These are phyloP conservation scores for Coremacera marginata DNA, from an alignment of 2,888 invertebrate species.

Conservation along the genomic window DNA sequence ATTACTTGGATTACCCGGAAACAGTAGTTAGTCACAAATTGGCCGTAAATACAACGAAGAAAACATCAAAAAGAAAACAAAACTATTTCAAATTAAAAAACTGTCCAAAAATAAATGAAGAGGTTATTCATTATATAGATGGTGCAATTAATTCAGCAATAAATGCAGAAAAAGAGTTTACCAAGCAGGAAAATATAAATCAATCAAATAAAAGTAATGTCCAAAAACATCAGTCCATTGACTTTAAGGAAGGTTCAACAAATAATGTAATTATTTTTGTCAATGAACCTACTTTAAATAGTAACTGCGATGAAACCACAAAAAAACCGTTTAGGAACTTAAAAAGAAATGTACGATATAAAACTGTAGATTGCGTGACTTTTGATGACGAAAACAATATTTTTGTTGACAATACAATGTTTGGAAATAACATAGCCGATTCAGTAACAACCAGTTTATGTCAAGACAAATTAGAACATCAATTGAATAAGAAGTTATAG, in stretches of 20 bases:
- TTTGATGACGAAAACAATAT: not conserved
- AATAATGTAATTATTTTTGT: not conserved
- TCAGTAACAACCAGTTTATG: not conserved
- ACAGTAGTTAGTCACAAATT: not conserved
- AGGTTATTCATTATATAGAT: constrained; percentile 63
- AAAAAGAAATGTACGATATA: constrained; percentile 60
- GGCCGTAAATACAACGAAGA: constrained; percentile 38
- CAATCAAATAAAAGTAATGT: not conserved
- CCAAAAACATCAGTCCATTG: not conserved
- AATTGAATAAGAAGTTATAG: not conserved
- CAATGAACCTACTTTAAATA: not conserved
- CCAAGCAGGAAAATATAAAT: constrained; percentile 7
- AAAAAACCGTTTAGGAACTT: constrained; percentile 50
- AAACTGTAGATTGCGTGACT: constrained; percentile 59
- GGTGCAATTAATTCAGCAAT: constrained; percentile 65
- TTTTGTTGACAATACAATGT: not conserved
- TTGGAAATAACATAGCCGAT: not conserved
- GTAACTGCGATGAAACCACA: not conserved
- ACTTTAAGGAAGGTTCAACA: not conserved
- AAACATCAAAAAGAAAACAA: constrained; percentile 43
- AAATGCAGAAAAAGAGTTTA: constrained; percentile 57
- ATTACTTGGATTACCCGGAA: not conserved
- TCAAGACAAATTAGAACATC: not conserved
- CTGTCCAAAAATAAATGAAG: constrained; percentile 60
- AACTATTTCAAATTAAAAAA: constrained; percentile 47